These are phyloP conservation scores for Phrixothrix hirtus DNA, from an alignment of 2,888 invertebrate genomes.

Conservation along the genomic window DNA sequence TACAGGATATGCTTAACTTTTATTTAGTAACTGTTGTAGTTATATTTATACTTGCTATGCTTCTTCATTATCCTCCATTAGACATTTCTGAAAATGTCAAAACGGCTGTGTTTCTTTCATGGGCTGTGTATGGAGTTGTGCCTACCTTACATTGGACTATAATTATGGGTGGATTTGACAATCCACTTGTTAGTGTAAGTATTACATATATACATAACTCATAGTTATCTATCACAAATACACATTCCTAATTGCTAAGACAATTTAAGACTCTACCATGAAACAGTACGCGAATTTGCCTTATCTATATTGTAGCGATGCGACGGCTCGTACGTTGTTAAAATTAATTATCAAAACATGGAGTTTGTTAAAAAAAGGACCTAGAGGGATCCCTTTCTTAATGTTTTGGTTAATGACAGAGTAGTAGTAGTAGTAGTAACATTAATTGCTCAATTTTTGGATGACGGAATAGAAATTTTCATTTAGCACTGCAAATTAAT, in stretches of 20 bases:
- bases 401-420: no score
- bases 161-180: conserved; percentile 84
- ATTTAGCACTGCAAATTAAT: no score
- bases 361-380: no score
- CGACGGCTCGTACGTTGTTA: no score
- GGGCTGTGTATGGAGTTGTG: conserved; percentile 88
- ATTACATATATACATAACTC: background rate
- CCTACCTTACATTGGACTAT: conserved; percentile 91
- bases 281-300: background rate
- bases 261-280: background rate
- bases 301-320: no score
- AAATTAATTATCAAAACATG: no score
- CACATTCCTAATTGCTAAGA: no score
- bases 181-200: conserved; percentile 80
- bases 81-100: conserved; percentile 73
- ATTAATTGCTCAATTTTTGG: no score
- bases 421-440: no score
- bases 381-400: no score
- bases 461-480: no score
- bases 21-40: conserved; percentile 81
- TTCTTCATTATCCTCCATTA: conserved; percentile 75
- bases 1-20: conserved; percentile 75
- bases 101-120: conserved; percentile 78
- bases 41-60: conserved; percentile 80
- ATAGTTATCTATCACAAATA: no score